Base-by-base conservation (phyloP, 2,797 vertebrate species). In the Pangasius macronema region DNA sequence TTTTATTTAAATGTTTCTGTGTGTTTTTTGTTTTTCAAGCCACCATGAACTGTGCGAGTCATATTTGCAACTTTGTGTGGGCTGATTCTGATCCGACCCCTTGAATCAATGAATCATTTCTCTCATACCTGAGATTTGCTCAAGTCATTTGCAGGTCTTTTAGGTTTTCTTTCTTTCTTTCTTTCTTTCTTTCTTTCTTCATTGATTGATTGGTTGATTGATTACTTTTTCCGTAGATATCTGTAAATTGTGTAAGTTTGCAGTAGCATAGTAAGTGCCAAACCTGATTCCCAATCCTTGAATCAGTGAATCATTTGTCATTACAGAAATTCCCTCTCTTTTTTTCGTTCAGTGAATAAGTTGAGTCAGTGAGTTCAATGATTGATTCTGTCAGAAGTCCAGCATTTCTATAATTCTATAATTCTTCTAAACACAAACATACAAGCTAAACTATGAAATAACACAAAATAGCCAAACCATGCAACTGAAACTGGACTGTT, bases 71-170 rank as follows among this genome's bases (percentile, higher is more conserved):
- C 0, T 7, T 2, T 70, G 16, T 68, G 33, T 70, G 67, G 39
- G 16, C 11, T 13, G 39, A 24, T 3, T 16, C 9, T 11, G 36
- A 57, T 5, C n/a, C 0, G 30, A 55, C 8, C 3, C 6, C 16
- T 11, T 20, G n/a, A 77, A 27, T 80, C 55, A 59, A 30, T 59
- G 53, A 59, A 27, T 59, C 77, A 80, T 80, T 80, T 59, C 55
- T 39, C n/a, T 57, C 30, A 22, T 33, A n/a, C 76, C 20, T 80
- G 20, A 80, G 76, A 36, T 22, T 80, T 5, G 53, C 9, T n/a
- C n/a, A n/a, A n/a, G n/a, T n/a, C n/a, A n/a, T n/a, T n/a, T n/a
- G 30, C 22, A 55, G 30, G 11, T 36, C 7, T 39, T 59, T 27
- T 79, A 1, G 8, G 20, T 27, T 10, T 55, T 33, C 1, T 79